Base-by-base conservation (phyloP, 2,888 invertebrate genomes). In the Allolobophora icterica region DNA sequence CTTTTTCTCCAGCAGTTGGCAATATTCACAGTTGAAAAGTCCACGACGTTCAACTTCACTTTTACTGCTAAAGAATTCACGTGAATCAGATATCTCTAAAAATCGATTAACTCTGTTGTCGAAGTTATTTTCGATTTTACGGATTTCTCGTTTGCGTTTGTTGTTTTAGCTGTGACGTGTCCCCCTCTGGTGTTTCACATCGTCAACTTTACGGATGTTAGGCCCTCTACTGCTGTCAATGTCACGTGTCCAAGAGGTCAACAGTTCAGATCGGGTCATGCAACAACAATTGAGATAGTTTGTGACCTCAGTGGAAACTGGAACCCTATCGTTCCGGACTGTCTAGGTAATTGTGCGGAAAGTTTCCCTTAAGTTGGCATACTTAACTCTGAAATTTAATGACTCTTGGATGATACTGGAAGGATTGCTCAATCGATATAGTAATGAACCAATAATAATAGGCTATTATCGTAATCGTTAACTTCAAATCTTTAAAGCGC, bases 241-340 rank as follows among this genome's bases (percentile, higher is more conserved):
- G 71, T n/a, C 30, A 71, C 71, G 71, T 71, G 71, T n/a, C 71
- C 71, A 11, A 71, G 11, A 11, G 71, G 71, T 71, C 71, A 71
- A 11, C 30, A 71, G 71, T 71, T 71, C 71, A 71, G n/a, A 71
- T n/a, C 19, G 4, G 71, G n/a, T 71, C 6, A 71, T 71, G 71
- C 71, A 13, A 71, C 71, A n/a, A n/a, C 71, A n/a, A 71, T 91
- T 17, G 34, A 52, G 71, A 52, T 45, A 0, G 5, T 34, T 17
- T 91, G 91, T 38, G 34, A n/a, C 38, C 19, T 35, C 4, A 42
- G 33, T 21, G 91, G 91, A n/a, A 34, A 89, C 34, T 91, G 91
- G 91, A 58, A 34, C 34, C 91, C 91, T 4, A 30, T 58, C 33
- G 40, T 91, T 6, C 91, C 91, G 15, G 89, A 91, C 13, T 91